Conservation (phyloP, 2,113 vertebrate species). For the Scomber colias region DNA sequence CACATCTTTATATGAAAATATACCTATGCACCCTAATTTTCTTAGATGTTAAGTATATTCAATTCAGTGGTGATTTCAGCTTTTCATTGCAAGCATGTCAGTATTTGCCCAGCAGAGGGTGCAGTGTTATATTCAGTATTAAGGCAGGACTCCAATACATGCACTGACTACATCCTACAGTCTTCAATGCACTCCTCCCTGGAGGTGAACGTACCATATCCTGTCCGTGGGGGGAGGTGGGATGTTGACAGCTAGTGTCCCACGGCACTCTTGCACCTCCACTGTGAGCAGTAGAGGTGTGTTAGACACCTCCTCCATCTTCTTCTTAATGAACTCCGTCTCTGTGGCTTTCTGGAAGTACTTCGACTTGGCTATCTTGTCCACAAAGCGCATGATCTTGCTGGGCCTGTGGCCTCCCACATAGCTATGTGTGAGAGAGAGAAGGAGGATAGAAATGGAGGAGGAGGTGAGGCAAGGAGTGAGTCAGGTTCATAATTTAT, state of each 20-base stretch:
- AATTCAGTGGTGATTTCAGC: background rate
- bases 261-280: constrained; percentile 96
- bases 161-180: background rate
- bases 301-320: constrained; percentile 99
- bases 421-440: constrained; percentile 81
- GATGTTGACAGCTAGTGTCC: constrained; percentile 95
- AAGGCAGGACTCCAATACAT: background rate
- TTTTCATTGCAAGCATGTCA: constrained; percentile 9
- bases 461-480: constrained; percentile 43
- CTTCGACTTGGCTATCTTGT: constrained; percentile 99
- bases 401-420: constrained; percentile 94
- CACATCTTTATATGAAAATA: constrained; percentile 15
- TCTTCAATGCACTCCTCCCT: constrained; percentile 12
- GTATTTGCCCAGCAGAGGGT: constrained; percentile 76
- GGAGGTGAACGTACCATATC: constrained; percentile 89
- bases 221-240: constrained; percentile 97
- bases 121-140: constrained; percentile 11
- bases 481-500: constrained; percentile 82
- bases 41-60: constrained; percentile 6
- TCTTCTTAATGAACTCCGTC: constrained; percentile 99
- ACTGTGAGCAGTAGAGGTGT: constrained; percentile 97
- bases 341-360: constrained; percentile 99
- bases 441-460: constrained; percentile 33
- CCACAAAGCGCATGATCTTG: constrained; percentile 99
- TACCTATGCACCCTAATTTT: constrained; percentile 6